Evolutionary conservation across 2,888 invertebrate genomes (phyloP).

Genomic region (Drosophila leonis): DNA sequence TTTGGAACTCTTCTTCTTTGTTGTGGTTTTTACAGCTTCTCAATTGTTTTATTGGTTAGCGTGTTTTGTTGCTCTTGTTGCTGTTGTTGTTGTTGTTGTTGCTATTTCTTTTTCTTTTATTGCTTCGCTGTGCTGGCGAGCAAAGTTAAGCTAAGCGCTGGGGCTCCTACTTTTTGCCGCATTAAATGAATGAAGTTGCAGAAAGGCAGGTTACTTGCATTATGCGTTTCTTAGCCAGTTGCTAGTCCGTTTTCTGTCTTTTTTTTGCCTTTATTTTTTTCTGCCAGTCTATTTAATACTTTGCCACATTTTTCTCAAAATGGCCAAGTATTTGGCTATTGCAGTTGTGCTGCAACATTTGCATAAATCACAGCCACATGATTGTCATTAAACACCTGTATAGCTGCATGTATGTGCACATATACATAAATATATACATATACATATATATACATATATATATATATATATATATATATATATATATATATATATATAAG

Average conservation of each 20-base stretch:
- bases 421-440: neutral
- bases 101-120: slow-evolving; percentile 37
- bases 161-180: slow-evolving; percentile 47
- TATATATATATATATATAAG: neutral
- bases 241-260: slow-evolving; percentile 22
- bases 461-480: neutral
- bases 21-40: slow-evolving; percentile 65
- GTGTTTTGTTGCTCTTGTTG: slow-evolving; percentile 24
- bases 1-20: slow-evolving; percentile 49
- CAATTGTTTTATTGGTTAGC: slow-evolving; percentile 63
- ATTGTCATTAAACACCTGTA: slow-evolving; percentile 68
- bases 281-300: slow-evolving; percentile 45
- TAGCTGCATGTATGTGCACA: slow-evolving; percentile 25
- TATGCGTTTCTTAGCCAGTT: slow-evolving; percentile 61
- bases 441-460: neutral
- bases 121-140: slow-evolving; percentile 37
- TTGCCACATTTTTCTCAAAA: slow-evolving; percentile 44
- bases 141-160: slow-evolving; percentile 35
- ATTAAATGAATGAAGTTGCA: slow-evolving; percentile 77
- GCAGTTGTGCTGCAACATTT: slow-evolving; percentile 58
- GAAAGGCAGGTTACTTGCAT: slow-evolving; percentile 72
- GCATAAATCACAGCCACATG: slow-evolving; percentile 66
- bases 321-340: slow-evolving; percentile 26
- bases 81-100: slow-evolving; percentile 8
- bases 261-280: neutral